These are phyloP conservation scores for Danionella cerebrum DNA, from an alignment of 2,113 vertebrate species.

Conservation along the genomic window DNA sequence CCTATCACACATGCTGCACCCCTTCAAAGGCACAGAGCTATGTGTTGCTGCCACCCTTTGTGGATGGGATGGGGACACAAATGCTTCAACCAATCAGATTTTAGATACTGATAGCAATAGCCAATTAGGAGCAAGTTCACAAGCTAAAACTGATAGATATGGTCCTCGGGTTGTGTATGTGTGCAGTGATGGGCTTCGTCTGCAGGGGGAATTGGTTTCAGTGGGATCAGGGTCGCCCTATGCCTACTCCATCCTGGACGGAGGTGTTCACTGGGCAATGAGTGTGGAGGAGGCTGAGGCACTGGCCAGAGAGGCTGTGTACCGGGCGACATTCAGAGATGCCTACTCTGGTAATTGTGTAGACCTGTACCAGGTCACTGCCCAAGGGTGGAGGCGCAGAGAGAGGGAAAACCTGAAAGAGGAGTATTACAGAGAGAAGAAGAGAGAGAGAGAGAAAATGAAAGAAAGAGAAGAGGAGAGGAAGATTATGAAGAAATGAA, in stretches of 20 bases:
- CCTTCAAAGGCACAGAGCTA: slow-evolving; percentile 72
- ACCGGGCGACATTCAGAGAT: slow-evolving; percentile 72
- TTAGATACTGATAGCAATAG: neutral
- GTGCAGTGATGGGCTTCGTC: slow-evolving; percentile 72
- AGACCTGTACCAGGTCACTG: slow-evolving; percentile 72
- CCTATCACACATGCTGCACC: slow-evolving; percentile 69
- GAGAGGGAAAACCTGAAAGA: slow-evolving; percentile 60
- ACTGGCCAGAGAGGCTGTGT: slow-evolving; percentile 73
- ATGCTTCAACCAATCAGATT: neutral
- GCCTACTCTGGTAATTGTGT: slow-evolving; percentile 79
- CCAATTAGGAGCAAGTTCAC: neutral
- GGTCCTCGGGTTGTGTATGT: slow-evolving; percentile 75
- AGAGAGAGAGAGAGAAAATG: slow-evolving; percentile 23
- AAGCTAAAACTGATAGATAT: neutral
- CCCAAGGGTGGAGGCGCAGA: slow-evolving; percentile 69
- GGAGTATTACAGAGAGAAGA: slow-evolving; percentile 62
- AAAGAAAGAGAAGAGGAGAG: neutral
- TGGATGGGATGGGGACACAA: slow-evolving; percentile 70
- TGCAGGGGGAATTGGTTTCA: slow-evolving; percentile 70
- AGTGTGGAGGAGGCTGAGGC: slow-evolving; percentile 59
- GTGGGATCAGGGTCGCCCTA: slow-evolving; percentile 84
- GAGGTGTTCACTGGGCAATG: slow-evolving; percentile 63
- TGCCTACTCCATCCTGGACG: slow-evolving; percentile 74
- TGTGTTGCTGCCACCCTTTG: slow-evolving; percentile 79
- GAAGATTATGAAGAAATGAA: neutral